Conservation (phyloP, 1,140 invertebrate species). For the Paracyclopina nana region DNA sequence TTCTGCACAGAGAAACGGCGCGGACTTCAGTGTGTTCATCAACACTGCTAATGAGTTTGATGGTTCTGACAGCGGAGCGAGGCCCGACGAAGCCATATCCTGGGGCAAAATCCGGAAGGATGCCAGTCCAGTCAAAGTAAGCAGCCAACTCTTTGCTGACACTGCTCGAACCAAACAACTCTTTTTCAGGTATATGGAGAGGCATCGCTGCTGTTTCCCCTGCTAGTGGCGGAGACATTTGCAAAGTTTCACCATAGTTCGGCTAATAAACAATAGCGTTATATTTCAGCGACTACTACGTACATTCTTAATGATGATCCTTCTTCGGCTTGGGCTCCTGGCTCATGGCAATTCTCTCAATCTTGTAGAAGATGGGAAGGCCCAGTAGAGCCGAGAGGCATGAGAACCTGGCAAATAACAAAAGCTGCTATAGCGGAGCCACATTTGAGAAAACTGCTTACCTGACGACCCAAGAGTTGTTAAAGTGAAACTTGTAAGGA, state of each 20-base stretch:
- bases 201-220: conserved; percentile 80
- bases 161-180: background rate
- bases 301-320: too few species aligned
- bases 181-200: conserved; percentile 58
- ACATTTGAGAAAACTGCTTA: too few species aligned
- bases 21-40: conserved; percentile 82
- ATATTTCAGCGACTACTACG: too few species aligned
- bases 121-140: conserved; percentile 73
- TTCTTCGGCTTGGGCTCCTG: background rate
- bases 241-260: conserved; percentile 28
- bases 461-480: background rate
- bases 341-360: background rate
- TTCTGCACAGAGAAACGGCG: conserved; percentile 68
- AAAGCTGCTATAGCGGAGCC: too few species aligned
- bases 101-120: conserved; percentile 92
- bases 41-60: conserved; percentile 97
- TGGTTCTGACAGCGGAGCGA: conserved; percentile 90
- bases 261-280: background rate
- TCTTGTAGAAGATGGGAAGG: background rate
- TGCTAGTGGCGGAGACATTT: conserved; percentile 91
- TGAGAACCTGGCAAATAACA: too few species aligned
- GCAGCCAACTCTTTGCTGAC: background rate
- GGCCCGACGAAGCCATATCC: conserved; percentile 92
- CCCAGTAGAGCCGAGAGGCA: too few species aligned
- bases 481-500: background rate